Conservation (phyloP, 2,888 invertebrate genomes). For the Seira ritae region DNA sequence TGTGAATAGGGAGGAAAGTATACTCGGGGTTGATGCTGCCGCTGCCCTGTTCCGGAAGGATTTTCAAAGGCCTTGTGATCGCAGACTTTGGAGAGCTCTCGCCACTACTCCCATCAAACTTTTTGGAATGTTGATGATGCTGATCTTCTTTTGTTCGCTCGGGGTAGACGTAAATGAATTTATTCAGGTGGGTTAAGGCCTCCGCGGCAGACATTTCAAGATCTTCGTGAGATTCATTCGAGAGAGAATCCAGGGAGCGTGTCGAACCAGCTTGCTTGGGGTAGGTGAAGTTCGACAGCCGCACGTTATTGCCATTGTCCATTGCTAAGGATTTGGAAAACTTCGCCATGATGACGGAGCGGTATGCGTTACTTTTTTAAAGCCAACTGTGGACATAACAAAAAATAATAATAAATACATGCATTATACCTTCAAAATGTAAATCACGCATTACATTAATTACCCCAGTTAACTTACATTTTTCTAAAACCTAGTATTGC, state of each 20-base stretch:
- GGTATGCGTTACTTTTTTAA: too few species aligned
- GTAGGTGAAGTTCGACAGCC: constrained; percentile 37
- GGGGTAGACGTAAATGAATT: constrained; percentile 49
- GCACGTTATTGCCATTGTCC: constrained; percentile 37
- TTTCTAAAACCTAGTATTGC: too few species aligned
- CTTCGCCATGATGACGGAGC: constrained; percentile 39
- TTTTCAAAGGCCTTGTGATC: constrained; percentile 47
- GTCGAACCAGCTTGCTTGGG: constrained; percentile 20
- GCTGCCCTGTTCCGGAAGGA: constrained; percentile 50
- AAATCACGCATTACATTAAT: too few species aligned
- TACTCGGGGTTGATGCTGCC: constrained; percentile 58
- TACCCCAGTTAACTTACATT: too few species aligned
- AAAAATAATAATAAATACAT: too few species aligned
- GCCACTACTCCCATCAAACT: neutral
- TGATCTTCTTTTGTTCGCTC: constrained; percentile 32
- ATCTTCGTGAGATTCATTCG: constrained; percentile 57
- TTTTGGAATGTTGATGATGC: constrained; percentile 39
- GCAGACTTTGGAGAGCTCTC: constrained; percentile 30
- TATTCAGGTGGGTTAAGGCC: constrained; percentile 58
- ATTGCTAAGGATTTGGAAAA: constrained; percentile 47
- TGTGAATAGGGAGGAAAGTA: constrained; percentile 55
- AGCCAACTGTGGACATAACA: too few species aligned
- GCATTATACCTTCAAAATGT: too few species aligned
- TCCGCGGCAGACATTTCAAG: constrained; percentile 56
- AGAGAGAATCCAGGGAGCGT: constrained; percentile 35